Evolutionary conservation across 2,888 invertebrate species (phyloP).

Genomic region (Brachynemurus nebulosus): DNA sequence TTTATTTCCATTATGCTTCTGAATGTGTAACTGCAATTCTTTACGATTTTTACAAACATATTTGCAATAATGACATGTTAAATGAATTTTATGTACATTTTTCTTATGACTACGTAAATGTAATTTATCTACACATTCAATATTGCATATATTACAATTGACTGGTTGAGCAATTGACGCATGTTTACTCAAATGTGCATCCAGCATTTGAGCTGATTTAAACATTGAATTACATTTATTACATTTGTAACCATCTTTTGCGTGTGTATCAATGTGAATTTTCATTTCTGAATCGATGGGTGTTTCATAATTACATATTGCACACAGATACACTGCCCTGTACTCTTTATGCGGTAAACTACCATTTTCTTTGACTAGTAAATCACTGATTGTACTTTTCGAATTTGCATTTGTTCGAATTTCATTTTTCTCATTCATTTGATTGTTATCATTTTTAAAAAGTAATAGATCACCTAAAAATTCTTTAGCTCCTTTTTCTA

Average conservation of each 20-base stretch:
- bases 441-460: too few species aligned
- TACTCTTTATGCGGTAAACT: too few species aligned
- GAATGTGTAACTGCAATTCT: background rate
- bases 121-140: constrained; percentile 1
- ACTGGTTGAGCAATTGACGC: constrained; percentile 10
- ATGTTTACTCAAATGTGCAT: constrained; percentile 12
- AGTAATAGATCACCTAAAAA: too few species aligned
- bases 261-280: constrained; percentile 4
- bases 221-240: constrained; percentile 13
- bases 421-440: background rate
- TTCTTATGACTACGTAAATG: constrained; percentile 4
- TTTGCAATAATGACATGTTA: background rate
- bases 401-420: background rate
- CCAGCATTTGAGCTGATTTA: constrained; percentile 1
- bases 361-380: background rate
- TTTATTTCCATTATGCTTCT: background rate
- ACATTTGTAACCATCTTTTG: constrained; percentile 12
- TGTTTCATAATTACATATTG: constrained; percentile 7
- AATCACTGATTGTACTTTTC: background rate
- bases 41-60: background rate
- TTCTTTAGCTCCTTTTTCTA: too few species aligned
- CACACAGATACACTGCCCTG: constrained; percentile 3
- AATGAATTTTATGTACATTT: background rate
- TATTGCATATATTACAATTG: constrained; percentile 11
- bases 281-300: constrained; percentile 6